phyloP scores from a whole-genome alignment of 2,113 vertebrate species.

The Mesocricetus auratus region DNA sequence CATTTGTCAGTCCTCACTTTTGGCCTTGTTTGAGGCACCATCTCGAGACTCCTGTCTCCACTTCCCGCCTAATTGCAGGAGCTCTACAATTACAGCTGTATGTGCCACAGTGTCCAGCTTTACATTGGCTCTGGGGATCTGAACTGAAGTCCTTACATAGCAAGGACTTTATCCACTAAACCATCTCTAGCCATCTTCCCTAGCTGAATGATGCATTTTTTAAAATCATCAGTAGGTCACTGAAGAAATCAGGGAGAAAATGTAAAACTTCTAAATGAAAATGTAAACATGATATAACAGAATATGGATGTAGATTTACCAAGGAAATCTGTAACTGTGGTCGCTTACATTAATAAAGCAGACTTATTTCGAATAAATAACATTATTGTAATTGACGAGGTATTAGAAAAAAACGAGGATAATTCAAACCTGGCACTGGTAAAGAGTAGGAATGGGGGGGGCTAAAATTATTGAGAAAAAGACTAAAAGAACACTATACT shows the following conservation, averaged over 20 bases:
- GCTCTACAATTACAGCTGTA: neutral
- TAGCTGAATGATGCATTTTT: neutral
- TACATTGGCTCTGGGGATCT: neutral
- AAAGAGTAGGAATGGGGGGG: neutral
- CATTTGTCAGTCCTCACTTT: neutral
- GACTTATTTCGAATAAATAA: neutral
- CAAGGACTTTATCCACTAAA: neutral
- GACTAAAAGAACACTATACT: too few species aligned
- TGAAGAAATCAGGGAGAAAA: neutral
- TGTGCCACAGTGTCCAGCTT: neutral
- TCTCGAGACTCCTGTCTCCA: neutral
- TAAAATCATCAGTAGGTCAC: neutral
- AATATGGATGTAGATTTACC: neutral
- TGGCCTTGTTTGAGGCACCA: neutral
- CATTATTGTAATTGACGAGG: neutral
- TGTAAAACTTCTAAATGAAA: neutral
- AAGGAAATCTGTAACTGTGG: neutral
- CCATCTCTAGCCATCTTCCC: neutral
- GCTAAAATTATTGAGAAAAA: neutral
- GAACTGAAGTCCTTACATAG: neutral
- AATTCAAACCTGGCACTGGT: too few species aligned
- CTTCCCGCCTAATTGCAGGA: neutral
- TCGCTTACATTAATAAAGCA: neutral
- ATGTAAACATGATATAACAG: neutral
- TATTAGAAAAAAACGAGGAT: neutral